Conservation (phyloP, 1,140 invertebrate genomes). For the Dolichoris vasculosae region DNA sequence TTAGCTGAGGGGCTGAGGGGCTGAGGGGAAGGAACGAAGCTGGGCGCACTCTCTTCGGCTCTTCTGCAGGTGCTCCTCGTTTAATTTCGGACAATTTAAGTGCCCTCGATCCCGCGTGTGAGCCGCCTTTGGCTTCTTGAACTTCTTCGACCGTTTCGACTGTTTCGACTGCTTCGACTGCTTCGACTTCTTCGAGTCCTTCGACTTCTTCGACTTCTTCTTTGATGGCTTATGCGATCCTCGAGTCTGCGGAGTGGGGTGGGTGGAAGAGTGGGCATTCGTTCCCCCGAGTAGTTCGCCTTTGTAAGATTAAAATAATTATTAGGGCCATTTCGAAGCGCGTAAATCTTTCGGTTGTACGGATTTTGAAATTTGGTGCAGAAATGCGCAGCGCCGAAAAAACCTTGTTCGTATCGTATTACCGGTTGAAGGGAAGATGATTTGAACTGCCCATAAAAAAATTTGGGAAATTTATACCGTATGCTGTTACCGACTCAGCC, state of each 20-base stretch:
- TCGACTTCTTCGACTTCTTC: neutral
- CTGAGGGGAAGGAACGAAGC: neutral
- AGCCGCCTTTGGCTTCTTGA: slow-evolving; percentile 21
- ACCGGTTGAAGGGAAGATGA: neutral
- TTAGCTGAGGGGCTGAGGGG: slow-evolving; percentile 57
- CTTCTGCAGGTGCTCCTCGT: slow-evolving; percentile 68
- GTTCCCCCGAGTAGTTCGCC: neutral
- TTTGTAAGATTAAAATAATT: slow-evolving; percentile 17
- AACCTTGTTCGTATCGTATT: neutral
- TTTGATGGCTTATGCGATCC: neutral
- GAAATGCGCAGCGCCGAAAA: neutral
- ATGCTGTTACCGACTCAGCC: neutral
- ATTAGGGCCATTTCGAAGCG: neutral
- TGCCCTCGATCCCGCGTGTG: slow-evolving; percentile 52
- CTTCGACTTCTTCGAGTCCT: slow-evolving; percentile 13
- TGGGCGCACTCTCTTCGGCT: slow-evolving; percentile 24
- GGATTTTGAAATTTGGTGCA: neutral
- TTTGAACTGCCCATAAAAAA: slow-evolving; percentile 9
- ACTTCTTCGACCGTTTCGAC: neutral
- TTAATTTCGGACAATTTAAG: slow-evolving; percentile 74
- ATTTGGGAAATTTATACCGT: slow-evolving; percentile 21
- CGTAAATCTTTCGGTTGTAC: slow-evolving; percentile 10
- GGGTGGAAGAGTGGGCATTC: neutral
- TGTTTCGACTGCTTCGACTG: too few species aligned
- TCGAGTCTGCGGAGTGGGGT: neutral